Evolutionary conservation across 2,113 vertebrate genomes (phyloP).

Genomic region (Caranx melampygus): DNA sequence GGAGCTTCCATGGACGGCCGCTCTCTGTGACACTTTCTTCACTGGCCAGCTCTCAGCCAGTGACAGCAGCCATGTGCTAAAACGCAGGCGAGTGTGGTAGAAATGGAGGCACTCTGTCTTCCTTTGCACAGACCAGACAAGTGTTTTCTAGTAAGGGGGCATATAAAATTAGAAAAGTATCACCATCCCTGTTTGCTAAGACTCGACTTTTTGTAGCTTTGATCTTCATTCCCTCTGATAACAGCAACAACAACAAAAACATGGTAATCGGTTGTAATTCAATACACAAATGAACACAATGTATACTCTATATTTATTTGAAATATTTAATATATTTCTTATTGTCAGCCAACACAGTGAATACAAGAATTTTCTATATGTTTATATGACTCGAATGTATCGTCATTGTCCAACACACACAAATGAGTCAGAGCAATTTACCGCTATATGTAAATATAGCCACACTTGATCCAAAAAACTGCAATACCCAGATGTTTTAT

Average conservation of each 20-base stretch:
- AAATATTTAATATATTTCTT: not conserved
- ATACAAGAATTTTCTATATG: not conserved
- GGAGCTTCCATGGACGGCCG: constrained; percentile 59
- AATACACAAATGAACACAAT: not conserved
- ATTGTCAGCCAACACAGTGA: not conserved
- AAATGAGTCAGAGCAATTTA: not conserved
- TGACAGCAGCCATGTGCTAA: constrained; percentile 63
- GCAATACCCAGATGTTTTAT: not conserved
- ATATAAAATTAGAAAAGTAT: constrained; percentile 2
- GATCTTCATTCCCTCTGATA: not conserved
- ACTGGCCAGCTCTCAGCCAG: constrained; percentile 53
- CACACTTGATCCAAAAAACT: not conserved
- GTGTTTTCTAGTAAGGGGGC: constrained; percentile 3
- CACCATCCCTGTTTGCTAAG: not conserved
- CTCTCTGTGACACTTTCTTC: constrained; percentile 62
- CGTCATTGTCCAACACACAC: not conserved
- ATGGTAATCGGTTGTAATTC: not conserved
- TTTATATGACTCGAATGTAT: not conserved
- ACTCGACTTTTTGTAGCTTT: not conserved
- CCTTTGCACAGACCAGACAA: constrained; percentile 2
- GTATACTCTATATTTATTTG: not conserved
- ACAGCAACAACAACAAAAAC: not conserved
- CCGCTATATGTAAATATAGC: not conserved
- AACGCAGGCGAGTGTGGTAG: constrained; percentile 33
- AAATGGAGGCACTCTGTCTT: constrained; percentile 56